phyloP scores from a whole-genome alignment of 2,888 invertebrate species.

The Lobophora halterata region DNA sequence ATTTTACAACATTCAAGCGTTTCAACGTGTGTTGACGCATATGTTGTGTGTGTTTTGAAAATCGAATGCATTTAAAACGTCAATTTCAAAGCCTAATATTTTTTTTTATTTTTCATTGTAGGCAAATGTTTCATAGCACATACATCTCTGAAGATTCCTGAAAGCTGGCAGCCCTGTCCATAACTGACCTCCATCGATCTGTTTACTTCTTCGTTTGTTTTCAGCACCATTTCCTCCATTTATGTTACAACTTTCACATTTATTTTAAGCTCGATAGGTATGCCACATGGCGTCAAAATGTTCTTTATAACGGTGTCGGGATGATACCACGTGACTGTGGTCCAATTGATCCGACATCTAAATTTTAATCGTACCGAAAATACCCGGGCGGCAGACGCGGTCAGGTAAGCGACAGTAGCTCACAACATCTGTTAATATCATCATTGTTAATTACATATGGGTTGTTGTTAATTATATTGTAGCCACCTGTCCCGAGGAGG shows the following conservation, averaged over 20 bases:
- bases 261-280: constrained; percentile 13
- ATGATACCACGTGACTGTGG: constrained; percentile 59
- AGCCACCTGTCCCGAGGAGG: constrained; percentile 96
- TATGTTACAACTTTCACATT: constrained; percentile 29
- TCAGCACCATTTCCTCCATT: constrained; percentile 45
- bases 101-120: constrained; percentile 6
- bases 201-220: constrained; percentile 70
- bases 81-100: constrained; percentile 1
- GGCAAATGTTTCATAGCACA: constrained; percentile 16
- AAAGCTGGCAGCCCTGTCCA: constrained; percentile 38
- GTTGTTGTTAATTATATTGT: constrained; percentile 78
- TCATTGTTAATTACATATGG: constrained; percentile 81
- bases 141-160: constrained; percentile 16
- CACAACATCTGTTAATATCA: constrained; percentile 81
- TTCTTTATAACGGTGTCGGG: constrained; percentile 38
- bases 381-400: constrained; percentile 77
- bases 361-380: constrained; percentile 76
- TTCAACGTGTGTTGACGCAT: no score
- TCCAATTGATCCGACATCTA: constrained; percentile 58
- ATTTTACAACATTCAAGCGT: constrained; percentile 7
- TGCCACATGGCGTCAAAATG: constrained; percentile 20
- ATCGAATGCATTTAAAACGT: no score
- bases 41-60: no score
- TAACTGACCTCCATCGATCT: constrained; percentile 62
- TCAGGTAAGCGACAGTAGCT: constrained; percentile 76